phyloP scores from a whole-genome alignment of 2,797 vertebrate species.

The Halcyon chelicuti region DNA sequence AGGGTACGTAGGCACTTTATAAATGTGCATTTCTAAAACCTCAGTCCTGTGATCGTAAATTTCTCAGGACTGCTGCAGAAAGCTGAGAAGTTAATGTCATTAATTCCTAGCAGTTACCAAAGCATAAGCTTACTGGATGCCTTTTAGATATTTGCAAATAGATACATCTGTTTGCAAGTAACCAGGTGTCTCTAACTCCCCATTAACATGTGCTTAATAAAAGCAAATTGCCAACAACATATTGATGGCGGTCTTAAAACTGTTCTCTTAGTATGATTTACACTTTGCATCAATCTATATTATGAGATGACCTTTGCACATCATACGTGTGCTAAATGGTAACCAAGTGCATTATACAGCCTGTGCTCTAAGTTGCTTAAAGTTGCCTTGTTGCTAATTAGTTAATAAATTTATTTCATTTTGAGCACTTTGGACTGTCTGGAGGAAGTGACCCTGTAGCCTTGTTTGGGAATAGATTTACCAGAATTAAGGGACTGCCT shows the following conservation, averaged over 20 bases:
- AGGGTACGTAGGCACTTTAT: not conserved
- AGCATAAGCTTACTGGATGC: not conserved
- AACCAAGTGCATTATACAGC: not conserved
- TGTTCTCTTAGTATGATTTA: slow-evolving; percentile 4
- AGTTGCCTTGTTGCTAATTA: not conserved
- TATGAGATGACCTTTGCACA: not conserved
- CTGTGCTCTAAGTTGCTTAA: not conserved
- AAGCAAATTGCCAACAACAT: not conserved
- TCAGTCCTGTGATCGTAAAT: not conserved
- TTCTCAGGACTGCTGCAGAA: not conserved
- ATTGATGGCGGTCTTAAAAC: not conserved
- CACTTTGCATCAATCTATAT: not conserved
- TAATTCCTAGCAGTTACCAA: not conserved
- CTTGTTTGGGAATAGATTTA: not conserved
- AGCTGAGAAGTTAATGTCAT: not conserved
- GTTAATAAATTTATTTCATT: not conserved
- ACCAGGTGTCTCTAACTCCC: not conserved
- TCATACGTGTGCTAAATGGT: not conserved
- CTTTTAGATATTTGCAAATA: not conserved
- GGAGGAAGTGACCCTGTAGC: not conserved
- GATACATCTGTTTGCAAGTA: not conserved
- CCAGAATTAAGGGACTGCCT: not conserved
- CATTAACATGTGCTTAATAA: not conserved
- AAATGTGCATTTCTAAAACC: not conserved
- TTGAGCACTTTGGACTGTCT: not conserved